phyloP scores from a whole-genome alignment of 2,797 vertebrate genomes.

The Emydoidea blandingii region DNA sequence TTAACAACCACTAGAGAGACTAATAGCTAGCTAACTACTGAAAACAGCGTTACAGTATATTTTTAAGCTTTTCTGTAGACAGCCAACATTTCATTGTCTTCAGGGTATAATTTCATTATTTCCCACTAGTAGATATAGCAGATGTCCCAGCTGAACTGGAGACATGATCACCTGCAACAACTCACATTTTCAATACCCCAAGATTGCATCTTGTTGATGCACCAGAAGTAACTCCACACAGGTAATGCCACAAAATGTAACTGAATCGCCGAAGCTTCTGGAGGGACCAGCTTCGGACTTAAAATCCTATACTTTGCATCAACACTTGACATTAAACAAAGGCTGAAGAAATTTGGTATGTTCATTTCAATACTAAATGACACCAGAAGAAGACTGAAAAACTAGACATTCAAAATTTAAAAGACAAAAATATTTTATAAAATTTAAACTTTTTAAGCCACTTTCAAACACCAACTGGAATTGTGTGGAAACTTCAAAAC shows the following conservation, averaged over 20 bases:
- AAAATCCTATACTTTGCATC: neutral
- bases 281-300: neutral
- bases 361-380: neutral
- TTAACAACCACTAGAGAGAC: neutral
- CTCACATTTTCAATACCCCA: neutral
- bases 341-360: neutral
- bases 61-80: neutral
- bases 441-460: neutral
- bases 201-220: neutral
- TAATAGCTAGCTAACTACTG: conserved; percentile 7
- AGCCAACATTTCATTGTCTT: neutral
- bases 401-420: neutral
- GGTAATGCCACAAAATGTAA: neutral
- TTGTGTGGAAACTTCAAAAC: neutral
- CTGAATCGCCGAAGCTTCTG: neutral
- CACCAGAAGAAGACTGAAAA: neutral
- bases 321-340: neutral
- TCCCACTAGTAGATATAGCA: neutral
- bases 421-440: neutral
- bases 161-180: neutral
- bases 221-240: neutral
- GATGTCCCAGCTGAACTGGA: neutral
- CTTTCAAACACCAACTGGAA: neutral
- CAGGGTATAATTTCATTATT: conserved; percentile 19
- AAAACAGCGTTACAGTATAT: conserved; percentile 1